phyloP scores from a whole-genome alignment of 2,113 vertebrate species.

The Myotis lucifugus region DNA sequence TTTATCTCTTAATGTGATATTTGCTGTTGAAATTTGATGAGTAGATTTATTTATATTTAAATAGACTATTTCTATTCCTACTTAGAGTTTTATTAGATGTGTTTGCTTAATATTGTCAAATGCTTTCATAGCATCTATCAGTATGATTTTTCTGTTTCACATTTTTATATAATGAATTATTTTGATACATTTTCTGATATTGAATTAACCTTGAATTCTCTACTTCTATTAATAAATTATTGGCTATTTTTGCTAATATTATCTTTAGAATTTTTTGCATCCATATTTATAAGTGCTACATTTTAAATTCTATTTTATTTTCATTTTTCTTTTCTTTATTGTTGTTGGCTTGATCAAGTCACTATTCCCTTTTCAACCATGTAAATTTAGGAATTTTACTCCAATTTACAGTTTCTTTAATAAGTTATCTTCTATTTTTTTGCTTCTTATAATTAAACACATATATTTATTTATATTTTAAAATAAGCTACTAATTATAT shows the following conservation, averaged over 20 bases:
- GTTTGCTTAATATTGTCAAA: neutral
- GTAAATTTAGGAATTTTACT: neutral
- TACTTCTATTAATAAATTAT: neutral
- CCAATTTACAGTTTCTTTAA: neutral
- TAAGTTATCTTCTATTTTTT: neutral
- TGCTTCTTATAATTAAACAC: neutral
- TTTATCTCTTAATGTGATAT: slow-evolving; percentile 11
- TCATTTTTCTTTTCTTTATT: neutral
- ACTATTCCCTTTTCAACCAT: neutral
- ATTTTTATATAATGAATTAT: slow-evolving; percentile 4
- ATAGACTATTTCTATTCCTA: neutral
- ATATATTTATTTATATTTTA: neutral
- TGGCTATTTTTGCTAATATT: neutral
- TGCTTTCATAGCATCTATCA: neutral
- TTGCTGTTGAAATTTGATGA: slow-evolving; percentile 18
- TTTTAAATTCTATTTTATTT: neutral
- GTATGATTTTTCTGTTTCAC: slow-evolving; percentile 4
- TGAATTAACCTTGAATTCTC: neutral
- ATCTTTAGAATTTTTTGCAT: neutral
- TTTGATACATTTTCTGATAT: neutral
- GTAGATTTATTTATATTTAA: slow-evolving; percentile 49
- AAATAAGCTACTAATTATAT: neutral
- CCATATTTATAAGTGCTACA: neutral
- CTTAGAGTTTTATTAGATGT: neutral
- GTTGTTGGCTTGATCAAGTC: neutral